Percentiles rank a stretch among this genome's conserved stretches.
These are phyloP conservation scores for Perca fluviatilis DNA, from an alignment of 2,113 vertebrate genomes.

Conservation along the genomic window DNA sequence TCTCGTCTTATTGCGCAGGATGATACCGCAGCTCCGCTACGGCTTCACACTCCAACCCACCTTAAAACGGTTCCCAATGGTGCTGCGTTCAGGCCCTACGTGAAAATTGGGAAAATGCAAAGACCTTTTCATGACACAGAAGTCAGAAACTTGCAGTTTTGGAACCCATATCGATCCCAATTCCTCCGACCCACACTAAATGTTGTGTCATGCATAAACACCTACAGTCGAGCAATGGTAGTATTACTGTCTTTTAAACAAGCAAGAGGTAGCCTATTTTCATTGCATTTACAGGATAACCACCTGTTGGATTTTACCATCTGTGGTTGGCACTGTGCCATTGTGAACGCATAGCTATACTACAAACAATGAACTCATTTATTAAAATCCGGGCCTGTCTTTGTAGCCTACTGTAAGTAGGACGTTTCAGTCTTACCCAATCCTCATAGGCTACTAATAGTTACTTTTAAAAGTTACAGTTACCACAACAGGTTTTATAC, in stretches of 20 bases:
- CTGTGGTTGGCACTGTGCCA: neutral
- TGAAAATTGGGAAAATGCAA: slow-evolving; percentile 9
- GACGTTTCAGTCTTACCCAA: neutral
- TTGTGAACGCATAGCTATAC: neutral
- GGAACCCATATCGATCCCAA: accelerated
- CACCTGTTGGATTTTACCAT: slow-evolving; percentile 50
- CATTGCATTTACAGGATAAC: neutral
- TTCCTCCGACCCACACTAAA: neutral
- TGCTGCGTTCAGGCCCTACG: slow-evolving; percentile 52
- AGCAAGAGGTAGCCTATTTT: neutral
- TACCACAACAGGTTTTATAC: neutral
- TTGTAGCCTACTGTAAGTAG: neutral
- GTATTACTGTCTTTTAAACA: neutral
- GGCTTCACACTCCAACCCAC: slow-evolving; percentile 90
- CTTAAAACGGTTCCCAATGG: slow-evolving; percentile 85
- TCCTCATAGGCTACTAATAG: neutral
- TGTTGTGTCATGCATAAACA: neutral
- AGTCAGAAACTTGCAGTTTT: slow-evolving; percentile 6
- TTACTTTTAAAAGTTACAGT: neutral
- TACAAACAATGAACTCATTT: neutral
- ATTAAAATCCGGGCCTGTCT: neutral
- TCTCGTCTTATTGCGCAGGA: slow-evolving; percentile 92
- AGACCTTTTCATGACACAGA: neutral
- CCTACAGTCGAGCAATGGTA: neutral
- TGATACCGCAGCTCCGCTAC: slow-evolving; percentile 92